Base-by-base conservation (phyloP, 2,113 vertebrate genomes). In the Sprattus sprattus region DNA sequence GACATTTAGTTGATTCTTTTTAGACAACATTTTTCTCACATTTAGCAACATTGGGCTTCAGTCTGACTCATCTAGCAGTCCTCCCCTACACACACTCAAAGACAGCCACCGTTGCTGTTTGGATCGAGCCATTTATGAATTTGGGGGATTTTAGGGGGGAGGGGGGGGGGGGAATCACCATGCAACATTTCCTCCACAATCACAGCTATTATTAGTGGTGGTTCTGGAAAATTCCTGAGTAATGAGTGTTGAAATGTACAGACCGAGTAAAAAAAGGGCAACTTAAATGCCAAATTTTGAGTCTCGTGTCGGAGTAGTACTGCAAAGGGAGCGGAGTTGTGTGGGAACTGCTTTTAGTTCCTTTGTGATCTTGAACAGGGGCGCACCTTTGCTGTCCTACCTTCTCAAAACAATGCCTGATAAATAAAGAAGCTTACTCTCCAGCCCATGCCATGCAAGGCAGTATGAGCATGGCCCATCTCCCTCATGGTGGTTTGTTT, bases 141-240 rank as follows among this genome's bases (percentile, higher is more conserved):
- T 49, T 46, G 82, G 25, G 75, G 22, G 50, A 81, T 60, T 47
- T 2, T 81, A 50, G 28, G 82, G 67, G 87, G 67, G 81, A n/a
- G n/a, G 83, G 83, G 60, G 44, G 88, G 84, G 84, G 81, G 44
- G 88, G 85, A 86, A 18, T 84, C 85, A 89, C 64, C 90, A 89
- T 89, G 91, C 87, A 90, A 85, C 89, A 88, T 90, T 89, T 89
- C 85, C 90, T 85, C 81, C 78, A 88, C 81, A 92, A 89, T 92
- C 87, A 89, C 87, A 87, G 90, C 85, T 91, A 90, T 92, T 94
- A 92, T 91, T 91, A 93, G 90, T 91, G 54, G 85, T 88, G 91
- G 89, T 85, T 89, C 85, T 91, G 90, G 88, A 93, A 93, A 91
- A 92, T 92, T 92, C 92, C 88, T 88, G 64, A 80, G 87, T 89